Percentiles rank a stretch among this genome's conserved stretches.
These are phyloP conservation scores for Petrolisthes cinctipes DNA, from an alignment of 2,888 invertebrate genomes.

Conservation along the genomic window DNA sequence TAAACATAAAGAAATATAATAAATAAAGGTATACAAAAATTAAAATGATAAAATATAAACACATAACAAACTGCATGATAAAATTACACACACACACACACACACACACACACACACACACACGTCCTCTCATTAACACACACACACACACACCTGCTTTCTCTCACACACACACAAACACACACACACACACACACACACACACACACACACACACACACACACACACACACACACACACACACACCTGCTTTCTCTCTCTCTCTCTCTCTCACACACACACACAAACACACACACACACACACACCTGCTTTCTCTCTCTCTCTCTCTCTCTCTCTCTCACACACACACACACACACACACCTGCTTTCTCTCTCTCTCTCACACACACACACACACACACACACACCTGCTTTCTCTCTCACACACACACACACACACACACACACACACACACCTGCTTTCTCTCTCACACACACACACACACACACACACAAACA, in stretches of 20 bases:
- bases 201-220: slow-evolving; percentile 17
- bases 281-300: not conserved
- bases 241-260: not conserved
- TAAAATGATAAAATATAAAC: not conserved
- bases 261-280: not conserved
- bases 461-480: slow-evolving; percentile 14
- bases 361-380: not conserved
- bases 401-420: not conserved
- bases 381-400: slow-evolving; percentile 7
- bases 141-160: not conserved
- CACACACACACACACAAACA: not conserved
- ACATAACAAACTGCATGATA: no score
- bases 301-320: not conserved
- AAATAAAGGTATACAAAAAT: not conserved
- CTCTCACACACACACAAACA: not conserved
- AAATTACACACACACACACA: no score
- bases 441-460: not conserved
- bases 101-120: not conserved
- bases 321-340: not conserved
- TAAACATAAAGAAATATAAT: no score
- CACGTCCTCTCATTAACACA: not conserved
- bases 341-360: not conserved
- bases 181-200: slow-evolving; percentile 11
- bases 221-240: slow-evolving; percentile 8
- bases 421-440: not conserved